These are phyloP conservation scores for Ophthalmolycus amberensis DNA, from an alignment of 2,113 vertebrate genomes.

Conservation along the genomic window DNA sequence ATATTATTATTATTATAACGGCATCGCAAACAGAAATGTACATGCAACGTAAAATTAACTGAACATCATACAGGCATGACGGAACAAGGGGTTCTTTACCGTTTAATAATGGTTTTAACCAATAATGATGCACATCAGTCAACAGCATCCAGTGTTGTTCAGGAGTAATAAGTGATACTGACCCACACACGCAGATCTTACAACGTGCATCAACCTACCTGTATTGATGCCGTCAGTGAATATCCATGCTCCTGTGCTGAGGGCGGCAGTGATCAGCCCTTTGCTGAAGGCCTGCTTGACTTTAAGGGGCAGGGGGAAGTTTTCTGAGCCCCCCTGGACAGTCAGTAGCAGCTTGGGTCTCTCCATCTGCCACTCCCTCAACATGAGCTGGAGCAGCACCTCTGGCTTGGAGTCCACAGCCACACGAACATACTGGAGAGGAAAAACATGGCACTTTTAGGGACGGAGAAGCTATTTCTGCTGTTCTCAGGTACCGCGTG, in stretches of 20 bases:
- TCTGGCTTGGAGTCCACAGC: slow-evolving; percentile 91
- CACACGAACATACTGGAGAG: slow-evolving; percentile 89
- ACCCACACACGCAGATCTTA: neutral
- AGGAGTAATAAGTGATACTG: neutral
- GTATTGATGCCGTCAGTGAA: slow-evolving; percentile 94
- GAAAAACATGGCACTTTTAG: slow-evolving; percentile 16
- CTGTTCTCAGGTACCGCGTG: neutral
- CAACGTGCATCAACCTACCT: slow-evolving; percentile 76
- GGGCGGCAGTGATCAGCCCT: slow-evolving; percentile 91
- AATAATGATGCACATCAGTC: neutral
- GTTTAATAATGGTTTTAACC: neutral
- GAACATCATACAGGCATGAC: neutral
- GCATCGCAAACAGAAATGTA: neutral
- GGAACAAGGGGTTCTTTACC: neutral
- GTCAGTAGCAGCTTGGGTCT: slow-evolving; percentile 93
- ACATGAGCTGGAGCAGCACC: slow-evolving; percentile 90
- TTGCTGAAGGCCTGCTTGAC: slow-evolving; percentile 91
- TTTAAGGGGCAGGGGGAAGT: slow-evolving; percentile 89
- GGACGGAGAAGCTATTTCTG: neutral
- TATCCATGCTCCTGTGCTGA: slow-evolving; percentile 96
- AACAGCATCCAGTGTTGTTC: neutral
- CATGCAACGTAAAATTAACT: neutral
- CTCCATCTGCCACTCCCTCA: slow-evolving; percentile 97
- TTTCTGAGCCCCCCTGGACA: slow-evolving; percentile 91
- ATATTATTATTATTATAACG: neutral